Conservation (phyloP, 2,888 invertebrate genomes). For the Tenthredo notha region DNA sequence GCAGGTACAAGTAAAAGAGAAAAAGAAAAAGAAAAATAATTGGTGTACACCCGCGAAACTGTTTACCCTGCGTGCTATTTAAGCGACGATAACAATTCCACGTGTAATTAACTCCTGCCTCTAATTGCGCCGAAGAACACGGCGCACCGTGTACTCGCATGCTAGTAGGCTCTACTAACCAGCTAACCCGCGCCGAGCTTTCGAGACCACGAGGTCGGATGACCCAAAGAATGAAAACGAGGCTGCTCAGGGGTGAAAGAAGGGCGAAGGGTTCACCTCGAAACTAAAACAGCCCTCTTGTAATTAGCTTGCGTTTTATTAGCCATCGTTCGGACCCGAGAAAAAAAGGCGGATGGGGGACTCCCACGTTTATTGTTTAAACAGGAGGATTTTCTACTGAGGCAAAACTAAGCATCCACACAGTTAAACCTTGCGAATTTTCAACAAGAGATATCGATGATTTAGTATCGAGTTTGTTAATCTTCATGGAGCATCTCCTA, state of each 20-base stretch:
- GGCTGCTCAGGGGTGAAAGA: slow-evolving; percentile 17
- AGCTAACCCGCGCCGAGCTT: slow-evolving; percentile 39
- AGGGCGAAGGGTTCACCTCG: slow-evolving; percentile 27
- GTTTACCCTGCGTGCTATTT: slow-evolving; percentile 43
- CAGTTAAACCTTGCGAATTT: background rate
- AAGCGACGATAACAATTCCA: slow-evolving; percentile 44
- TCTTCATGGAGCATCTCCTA: background rate
- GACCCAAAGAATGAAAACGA: slow-evolving; percentile 46
- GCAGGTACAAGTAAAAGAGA: background rate
- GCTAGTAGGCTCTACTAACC: slow-evolving; percentile 34
- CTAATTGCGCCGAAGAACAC: slow-evolving; percentile 43
- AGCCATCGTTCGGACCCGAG: slow-evolving; percentile 30
- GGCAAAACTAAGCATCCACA: background rate
- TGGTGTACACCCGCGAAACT: slow-evolving; percentile 26
- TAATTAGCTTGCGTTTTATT: slow-evolving; percentile 42
- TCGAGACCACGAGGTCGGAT: slow-evolving; percentile 44
- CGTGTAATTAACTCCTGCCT: slow-evolving; percentile 45
- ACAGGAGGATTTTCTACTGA: background rate
- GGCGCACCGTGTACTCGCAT: slow-evolving; percentile 41
- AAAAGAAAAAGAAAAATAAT: background rate
- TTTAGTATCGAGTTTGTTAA: background rate
- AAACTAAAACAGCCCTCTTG: slow-evolving; percentile 21
- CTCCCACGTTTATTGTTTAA: background rate
- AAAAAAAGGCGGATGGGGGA: background rate
- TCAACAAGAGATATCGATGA: background rate